Conservation (phyloP, 2,797 vertebrate species). For the Limnodromus scolopaceus region DNA sequence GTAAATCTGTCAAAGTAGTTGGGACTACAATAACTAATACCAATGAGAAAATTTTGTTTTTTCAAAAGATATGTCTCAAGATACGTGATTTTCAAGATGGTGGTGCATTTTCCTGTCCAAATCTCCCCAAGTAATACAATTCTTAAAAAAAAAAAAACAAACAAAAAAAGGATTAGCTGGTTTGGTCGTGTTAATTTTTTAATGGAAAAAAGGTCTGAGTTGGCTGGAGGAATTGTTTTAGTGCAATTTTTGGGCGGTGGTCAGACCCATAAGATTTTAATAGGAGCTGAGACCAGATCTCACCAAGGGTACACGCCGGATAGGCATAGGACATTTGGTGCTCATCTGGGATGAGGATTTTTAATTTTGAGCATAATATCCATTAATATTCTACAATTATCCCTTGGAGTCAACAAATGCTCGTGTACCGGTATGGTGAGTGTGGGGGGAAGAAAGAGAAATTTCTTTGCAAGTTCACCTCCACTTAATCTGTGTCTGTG, state of each 20-base stretch:
- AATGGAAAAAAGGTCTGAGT: not conserved
- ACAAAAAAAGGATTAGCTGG: fast-evolving
- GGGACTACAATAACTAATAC: not conserved
- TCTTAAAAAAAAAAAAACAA: not conserved
- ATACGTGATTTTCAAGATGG: not conserved
- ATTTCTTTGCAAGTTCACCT: not conserved
- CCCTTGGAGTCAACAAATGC: fast-evolving
- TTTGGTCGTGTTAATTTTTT: not conserved
- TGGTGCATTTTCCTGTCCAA: not conserved
- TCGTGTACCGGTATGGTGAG: fast-evolving
- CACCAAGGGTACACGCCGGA: fast-evolving
- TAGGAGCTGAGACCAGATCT: not conserved
- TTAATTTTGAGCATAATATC: not conserved
- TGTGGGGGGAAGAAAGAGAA: fast-evolving
- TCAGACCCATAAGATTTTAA: not conserved
- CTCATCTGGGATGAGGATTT: not conserved
- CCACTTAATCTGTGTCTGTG: not conserved
- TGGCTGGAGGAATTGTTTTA: not conserved
- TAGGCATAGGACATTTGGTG: not conserved
- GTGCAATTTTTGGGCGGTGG: not conserved
- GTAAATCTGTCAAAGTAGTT: fast-evolving
- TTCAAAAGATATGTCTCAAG: not conserved
- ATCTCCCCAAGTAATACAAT: not conserved
- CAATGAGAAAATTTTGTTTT: fast-evolving
- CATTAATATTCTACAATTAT: not conserved